Percentiles rank a stretch among this genome's conserved stretches.
Conservation (phyloP, 2,888 invertebrate genomes). For the Hydrotaea cyrtoneurina region DNA sequence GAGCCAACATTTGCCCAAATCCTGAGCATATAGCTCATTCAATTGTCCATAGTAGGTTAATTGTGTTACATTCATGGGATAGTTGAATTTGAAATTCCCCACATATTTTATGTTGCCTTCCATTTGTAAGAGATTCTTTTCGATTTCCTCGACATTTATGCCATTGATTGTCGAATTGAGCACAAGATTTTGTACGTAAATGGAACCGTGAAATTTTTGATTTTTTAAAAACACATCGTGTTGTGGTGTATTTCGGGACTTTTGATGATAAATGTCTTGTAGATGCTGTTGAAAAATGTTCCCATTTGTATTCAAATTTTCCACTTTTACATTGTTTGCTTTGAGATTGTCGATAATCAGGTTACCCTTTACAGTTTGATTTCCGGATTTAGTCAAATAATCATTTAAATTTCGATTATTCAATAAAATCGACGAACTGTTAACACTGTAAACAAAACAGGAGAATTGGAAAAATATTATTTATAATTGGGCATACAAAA, state of each 20-base stretch:
- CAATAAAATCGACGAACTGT: conserved; percentile 44
- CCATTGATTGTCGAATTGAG: conserved; percentile 74
- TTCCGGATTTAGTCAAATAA: conserved; percentile 69
- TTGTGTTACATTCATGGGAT: conserved; percentile 77
- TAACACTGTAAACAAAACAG: conserved; percentile 54
- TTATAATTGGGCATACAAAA: background rate
- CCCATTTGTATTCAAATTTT: conserved; percentile 73
- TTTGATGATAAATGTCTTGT: conserved; percentile 70
- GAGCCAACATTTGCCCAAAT: conserved; percentile 81
- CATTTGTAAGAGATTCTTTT: conserved; percentile 73
- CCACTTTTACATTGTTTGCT: conserved; percentile 64
- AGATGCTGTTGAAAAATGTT: conserved; percentile 70
- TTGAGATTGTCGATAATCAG: conserved; percentile 70
- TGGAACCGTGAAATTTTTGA: conserved; percentile 74
- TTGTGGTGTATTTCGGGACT: conserved; percentile 52
- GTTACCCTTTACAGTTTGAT: conserved; percentile 71
- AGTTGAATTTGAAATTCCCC: conserved; percentile 74
- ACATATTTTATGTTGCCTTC: conserved; percentile 77
- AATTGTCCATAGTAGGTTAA: conserved; percentile 79
- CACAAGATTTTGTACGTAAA: conserved; percentile 78
- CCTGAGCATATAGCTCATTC: conserved; percentile 79
- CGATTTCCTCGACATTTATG: conserved; percentile 71
- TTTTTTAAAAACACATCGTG: conserved; percentile 67
- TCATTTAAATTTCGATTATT: conserved; percentile 52
- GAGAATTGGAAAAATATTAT: too few species aligned